Base-by-base conservation (phyloP, 2,797 vertebrate species). In the Scleropages formosus region DNA sequence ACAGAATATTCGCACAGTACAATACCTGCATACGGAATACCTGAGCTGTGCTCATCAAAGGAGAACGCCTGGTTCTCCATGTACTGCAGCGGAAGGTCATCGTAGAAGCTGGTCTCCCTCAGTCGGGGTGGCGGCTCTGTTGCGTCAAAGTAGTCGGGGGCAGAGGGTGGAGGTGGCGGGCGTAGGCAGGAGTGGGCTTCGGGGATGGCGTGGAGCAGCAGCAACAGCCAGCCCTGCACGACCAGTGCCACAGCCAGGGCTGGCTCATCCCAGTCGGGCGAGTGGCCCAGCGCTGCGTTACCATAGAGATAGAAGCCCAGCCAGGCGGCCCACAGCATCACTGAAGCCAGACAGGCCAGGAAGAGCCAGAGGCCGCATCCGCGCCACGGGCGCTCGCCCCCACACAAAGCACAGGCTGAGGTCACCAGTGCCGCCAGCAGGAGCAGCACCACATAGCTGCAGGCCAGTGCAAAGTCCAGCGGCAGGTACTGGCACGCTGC, bases 41-140 rank as follows among this genome's bases (percentile, higher is more conserved):
- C 96, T 94, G 95, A 91, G 1, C 90, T 94, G 80, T 96, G 96
- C 74, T 98, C 96, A 73, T 99, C 97, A 91, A 98, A 92, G 15
- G 96, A 95, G 85, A 97, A 98, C 75, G 93, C 93, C 85, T 98
- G 96, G 84, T 97, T 98, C 79, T 99, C 96, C 84, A 94, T 92
- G 83, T 95, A 99, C 72, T 93, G 88, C 77, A 94, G 87, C 62
- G 93, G 91, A n/a, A 93, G 88, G 7, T 98, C 96, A 8, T 99
- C 96, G 81, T 95, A 95, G 64, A 96, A 97, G 18, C 92, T 92
- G 87, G 79, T 83, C 78, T 77, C 77, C 58, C 61, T 79, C 89
- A 27, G 87, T 80, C 16, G 88, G 74, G 87, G 81, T 0, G 94
- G 90, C 6, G 94, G 88, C 0, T 95, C 93, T 76, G 92, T 93